phyloP scores from a whole-genome alignment of 2,797 vertebrate genomes.

The Sparidentex hasta region DNA sequence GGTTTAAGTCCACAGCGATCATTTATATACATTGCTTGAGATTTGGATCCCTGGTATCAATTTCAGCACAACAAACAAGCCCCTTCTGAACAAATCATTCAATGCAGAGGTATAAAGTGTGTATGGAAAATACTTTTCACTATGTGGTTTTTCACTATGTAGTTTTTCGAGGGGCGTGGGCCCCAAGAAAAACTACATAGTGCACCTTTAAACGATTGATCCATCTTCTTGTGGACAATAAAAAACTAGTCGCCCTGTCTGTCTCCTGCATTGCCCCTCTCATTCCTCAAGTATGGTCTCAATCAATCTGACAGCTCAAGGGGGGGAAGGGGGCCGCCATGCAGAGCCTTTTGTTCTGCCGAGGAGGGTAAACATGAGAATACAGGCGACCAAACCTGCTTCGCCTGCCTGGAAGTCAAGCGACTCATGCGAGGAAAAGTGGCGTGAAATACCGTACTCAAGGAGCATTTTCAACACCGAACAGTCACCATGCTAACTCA shows the following conservation, averaged over 20 bases:
- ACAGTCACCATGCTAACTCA: background rate
- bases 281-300: constrained; percentile 18
- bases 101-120: too few relatives aligned
- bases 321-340: constrained; percentile 36
- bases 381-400: background rate
- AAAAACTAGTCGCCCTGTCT: background rate
- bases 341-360: constrained; percentile 59
- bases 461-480: background rate
- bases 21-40: too few relatives aligned
- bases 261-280: background rate
- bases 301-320: constrained; percentile 18
- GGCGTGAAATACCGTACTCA: background rate
- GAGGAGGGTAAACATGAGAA: background rate
- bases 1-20: too few relatives aligned
- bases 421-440: background rate
- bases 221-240: background rate
- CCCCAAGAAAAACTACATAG: too few relatives aligned
- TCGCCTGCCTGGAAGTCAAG: background rate
- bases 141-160: too few relatives aligned
- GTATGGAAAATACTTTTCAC: too few relatives aligned
- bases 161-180: too few relatives aligned
- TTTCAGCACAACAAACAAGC: too few relatives aligned
- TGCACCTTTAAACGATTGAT: background rate
- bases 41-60: too few relatives aligned
- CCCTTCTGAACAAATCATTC: too few relatives aligned